These are phyloP conservation scores for Alosa alosa DNA, from an alignment of 2,113 vertebrate genomes.

Conservation along the genomic window DNA sequence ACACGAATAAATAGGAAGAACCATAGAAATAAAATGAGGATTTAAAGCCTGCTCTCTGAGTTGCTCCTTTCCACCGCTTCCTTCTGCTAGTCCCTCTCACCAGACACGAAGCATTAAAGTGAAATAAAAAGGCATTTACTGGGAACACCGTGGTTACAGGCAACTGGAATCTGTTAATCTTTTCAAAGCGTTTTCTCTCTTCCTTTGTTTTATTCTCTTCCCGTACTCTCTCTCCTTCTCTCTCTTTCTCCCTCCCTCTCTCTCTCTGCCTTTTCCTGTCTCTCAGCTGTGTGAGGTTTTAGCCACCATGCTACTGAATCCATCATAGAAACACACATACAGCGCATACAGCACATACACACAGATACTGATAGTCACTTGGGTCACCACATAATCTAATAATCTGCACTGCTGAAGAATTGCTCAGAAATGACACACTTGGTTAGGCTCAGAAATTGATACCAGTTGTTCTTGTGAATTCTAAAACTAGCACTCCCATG, in stretches of 20 bases:
- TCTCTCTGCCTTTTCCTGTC: neutral
- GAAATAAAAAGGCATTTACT: neutral
- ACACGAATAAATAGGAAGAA: neutral
- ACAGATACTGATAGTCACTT: neutral
- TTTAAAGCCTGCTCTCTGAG: neutral
- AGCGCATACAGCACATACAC: neutral
- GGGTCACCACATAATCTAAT: neutral
- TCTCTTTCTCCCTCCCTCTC: neutral
- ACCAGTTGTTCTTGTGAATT: slow-evolving; percentile 3
- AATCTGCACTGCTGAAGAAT: neutral
- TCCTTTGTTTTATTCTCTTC: neutral
- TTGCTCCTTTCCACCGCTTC: neutral
- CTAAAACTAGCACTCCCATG: neutral
- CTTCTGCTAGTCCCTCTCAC: neutral
- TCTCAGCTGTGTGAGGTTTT: slow-evolving; percentile 6
- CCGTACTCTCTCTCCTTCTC: neutral
- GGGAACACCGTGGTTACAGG: neutral
- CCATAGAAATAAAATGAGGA: neutral
- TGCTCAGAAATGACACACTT: neutral
- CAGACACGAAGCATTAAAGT: neutral
- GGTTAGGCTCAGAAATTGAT: neutral
- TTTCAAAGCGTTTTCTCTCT: neutral
- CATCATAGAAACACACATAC: neutral
- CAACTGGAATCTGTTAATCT: neutral
- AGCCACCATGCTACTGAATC: slow-evolving; percentile 24